Percentiles rank a stretch among this genome's conserved stretches.
Conservation (phyloP, 2,113 vertebrate genomes). For the Conger conger region DNA sequence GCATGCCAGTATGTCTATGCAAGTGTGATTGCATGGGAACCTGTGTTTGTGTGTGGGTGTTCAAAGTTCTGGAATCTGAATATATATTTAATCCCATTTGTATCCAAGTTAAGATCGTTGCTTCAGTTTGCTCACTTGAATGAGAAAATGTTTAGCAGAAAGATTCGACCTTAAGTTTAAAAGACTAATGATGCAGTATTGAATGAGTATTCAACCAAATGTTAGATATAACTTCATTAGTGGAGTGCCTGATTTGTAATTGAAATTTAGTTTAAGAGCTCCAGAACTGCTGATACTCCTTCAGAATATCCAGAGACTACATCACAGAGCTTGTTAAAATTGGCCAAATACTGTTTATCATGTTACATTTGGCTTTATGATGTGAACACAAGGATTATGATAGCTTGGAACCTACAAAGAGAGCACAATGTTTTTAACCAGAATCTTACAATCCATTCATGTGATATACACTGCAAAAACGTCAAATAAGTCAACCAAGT, state of each 20-base stretch:
- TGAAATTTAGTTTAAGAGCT: not conserved
- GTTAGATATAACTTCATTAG: too few species aligned
- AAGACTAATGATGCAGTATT: too few species aligned
- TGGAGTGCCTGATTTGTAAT: not conserved
- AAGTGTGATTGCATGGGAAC: too few species aligned
- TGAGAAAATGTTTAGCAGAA: too few species aligned
- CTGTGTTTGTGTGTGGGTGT: not conserved
- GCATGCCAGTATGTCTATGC: not conserved
- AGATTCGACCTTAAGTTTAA: too few species aligned
- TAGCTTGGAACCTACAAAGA: not conserved
- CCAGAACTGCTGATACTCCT: not conserved
- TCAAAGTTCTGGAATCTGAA: not conserved
- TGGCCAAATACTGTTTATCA: not conserved
- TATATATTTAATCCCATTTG: not conserved
- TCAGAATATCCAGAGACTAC: not conserved
- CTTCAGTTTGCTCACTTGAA: too few species aligned
- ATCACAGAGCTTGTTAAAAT: not conserved
- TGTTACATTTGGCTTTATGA: not conserved
- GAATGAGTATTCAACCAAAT: too few species aligned
- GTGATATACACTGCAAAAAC: too few species aligned
- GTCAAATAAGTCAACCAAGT: too few species aligned
- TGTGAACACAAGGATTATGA: not conserved
- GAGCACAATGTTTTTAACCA: not conserved
- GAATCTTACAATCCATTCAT: not conserved
- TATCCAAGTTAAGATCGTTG: too few species aligned